Conservation (phyloP, 2,888 invertebrate species). For the Oeneis ivallda region DNA sequence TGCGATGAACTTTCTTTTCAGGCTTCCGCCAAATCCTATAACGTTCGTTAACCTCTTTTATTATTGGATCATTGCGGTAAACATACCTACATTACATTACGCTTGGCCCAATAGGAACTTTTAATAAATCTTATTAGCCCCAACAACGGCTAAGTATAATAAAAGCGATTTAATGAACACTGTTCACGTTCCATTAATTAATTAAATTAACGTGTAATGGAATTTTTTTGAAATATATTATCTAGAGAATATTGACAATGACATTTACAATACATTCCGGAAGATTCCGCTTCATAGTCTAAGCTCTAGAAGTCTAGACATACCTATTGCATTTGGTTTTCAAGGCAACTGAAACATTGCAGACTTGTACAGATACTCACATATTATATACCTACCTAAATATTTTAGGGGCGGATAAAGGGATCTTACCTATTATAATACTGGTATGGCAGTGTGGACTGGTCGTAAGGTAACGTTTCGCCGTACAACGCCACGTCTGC, state of each 20-base stretch:
- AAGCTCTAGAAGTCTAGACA: no score
- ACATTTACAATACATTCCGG: no score
- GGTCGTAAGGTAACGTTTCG: conserved; percentile 77
- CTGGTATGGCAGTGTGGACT: conserved; percentile 84
- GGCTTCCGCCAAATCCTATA: conserved; percentile 47
- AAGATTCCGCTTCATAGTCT: no score
- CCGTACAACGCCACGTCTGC: conserved; percentile 77
- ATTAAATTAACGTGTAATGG: not conserved
- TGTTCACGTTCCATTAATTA: not conserved
- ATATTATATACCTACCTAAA: not conserved
- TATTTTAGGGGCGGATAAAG: not conserved
- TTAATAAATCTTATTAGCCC: conserved; percentile 20
- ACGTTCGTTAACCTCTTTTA: conserved; percentile 32
- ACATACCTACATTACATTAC: no score
- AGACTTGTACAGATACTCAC: no score
- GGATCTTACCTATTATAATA: conserved; percentile 86
- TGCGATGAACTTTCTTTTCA: conserved; percentile 34
- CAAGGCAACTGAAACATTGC: no score
- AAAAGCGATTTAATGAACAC: conserved; percentile 2
- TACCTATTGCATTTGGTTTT: no score
- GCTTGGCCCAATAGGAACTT: conserved; percentile 10
- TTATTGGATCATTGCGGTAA: conserved; percentile 31
- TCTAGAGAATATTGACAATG: no score
- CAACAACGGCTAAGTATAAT: not conserved
- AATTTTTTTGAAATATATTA: no score